Conservation (phyloP, 2,113 vertebrate species). For the Crocuta crocuta region DNA sequence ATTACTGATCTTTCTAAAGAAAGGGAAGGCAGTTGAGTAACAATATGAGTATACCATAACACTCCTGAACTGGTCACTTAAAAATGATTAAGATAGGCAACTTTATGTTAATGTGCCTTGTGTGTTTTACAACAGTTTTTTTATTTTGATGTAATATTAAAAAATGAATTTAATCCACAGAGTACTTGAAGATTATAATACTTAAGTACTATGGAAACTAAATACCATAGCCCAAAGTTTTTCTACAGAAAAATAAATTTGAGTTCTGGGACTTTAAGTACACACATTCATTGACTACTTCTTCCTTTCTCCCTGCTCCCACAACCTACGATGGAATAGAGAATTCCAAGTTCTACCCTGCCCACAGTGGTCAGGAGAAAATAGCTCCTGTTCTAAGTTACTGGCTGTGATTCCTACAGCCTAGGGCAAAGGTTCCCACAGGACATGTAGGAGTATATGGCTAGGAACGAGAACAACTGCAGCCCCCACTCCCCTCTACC, state of each 20-base stretch:
- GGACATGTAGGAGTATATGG: not conserved
- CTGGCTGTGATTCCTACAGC: not conserved
- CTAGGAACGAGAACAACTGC: not conserved
- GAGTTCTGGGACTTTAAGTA: not conserved
- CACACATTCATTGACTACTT: not conserved
- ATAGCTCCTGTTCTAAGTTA: not conserved
- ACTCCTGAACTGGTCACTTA: not conserved
- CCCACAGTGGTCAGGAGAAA: not conserved
- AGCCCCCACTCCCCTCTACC: not conserved
- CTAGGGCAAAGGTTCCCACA: not conserved
- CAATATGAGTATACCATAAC: not conserved
- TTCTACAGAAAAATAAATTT: conserved; percentile 4
- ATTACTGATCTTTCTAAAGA: not conserved
- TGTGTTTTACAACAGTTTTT: not conserved
- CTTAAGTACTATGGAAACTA: not conserved
- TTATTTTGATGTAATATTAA: not conserved
- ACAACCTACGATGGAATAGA: conserved; percentile 15
- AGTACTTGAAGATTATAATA: not conserved
- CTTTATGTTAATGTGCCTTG: not conserved
- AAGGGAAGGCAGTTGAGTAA: not conserved
- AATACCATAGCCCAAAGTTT: not conserved
- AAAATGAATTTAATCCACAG: not conserved
- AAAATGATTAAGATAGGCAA: not conserved
- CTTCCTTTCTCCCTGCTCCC: not conserved
- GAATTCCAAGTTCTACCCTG: not conserved